Base-by-base conservation (phyloP, 2,797 vertebrate species). In the Anolis apletophallus region DNA sequence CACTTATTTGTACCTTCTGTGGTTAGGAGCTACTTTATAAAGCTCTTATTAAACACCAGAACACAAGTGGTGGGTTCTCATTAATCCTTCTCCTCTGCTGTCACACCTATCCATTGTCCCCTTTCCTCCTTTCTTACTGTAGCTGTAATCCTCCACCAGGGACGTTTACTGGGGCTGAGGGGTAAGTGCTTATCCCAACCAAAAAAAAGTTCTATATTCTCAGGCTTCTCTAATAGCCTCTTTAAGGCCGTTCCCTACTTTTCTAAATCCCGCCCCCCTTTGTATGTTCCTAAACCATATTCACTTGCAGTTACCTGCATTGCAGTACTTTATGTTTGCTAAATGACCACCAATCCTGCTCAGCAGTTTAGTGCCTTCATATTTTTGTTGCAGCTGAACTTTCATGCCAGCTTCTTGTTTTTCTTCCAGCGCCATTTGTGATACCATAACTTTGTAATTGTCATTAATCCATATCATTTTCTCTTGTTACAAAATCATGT, bases 121-220 rank as follows among this genome's bases (percentile, higher is more conserved):
- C 95, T 96, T 94, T 96, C 96, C 96, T 97, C 96, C 96, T 97
- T 90, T 97, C 95, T 97, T 96, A 96, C 96, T 97, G 88, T 96
- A 97, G 97, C 97, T 85, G 95, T 97, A 97, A 97, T 97, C 95
- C 97, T 97, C 96, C 97, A 97, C 97, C 97, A 97, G 97, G 97
- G 97, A 97, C 97, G 97, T 94, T 97, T 97, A 97, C 97, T 97
- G 96, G 97, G 97, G 96, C 97, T 97, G 94, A 95, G 97, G 97
- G 97, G 97, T 97, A 97, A 97, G 97, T 97, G 96, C 95, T 94
- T 94, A 95, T 94, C 93, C 95, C 93, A 89, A 96, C 94, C 80
- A 93, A 85, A 90, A 94, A n/a, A 64, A 91, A 93, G 36, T 73
- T 90, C 93, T 95, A 74, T 64, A 67, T 94, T 93, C 93, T 91